Percentiles rank a stretch among this genome's conserved stretches.
Conservation (phyloP, 2,113 vertebrate species). For the Channa maculata region DNA sequence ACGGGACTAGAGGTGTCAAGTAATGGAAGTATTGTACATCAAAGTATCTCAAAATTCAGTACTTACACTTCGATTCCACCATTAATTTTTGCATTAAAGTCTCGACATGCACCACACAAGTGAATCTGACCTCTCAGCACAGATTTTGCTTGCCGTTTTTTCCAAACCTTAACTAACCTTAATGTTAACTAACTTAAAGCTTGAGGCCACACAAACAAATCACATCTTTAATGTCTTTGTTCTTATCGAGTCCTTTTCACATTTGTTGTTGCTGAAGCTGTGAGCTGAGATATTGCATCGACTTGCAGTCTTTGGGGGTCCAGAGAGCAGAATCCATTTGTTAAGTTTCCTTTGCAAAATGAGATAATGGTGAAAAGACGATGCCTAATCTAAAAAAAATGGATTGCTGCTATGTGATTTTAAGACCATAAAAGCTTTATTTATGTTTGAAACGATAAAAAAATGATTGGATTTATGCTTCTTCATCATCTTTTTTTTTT, state of each 20-base stretch:
- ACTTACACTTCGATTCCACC: too few species aligned
- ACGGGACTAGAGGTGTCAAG: too few species aligned
- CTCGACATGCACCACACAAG: too few species aligned
- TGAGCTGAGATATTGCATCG: conserved; percentile 23
- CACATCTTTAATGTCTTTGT: conserved; percentile 21
- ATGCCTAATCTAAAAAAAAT: neutral
- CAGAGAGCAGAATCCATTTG: conserved; percentile 32
- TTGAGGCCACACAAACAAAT: neutral
- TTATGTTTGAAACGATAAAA: neutral
- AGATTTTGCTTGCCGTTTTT: too few species aligned
- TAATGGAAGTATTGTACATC: too few species aligned
- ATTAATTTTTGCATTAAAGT: too few species aligned
- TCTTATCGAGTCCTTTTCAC: conserved; percentile 32
- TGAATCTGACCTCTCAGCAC: too few species aligned
- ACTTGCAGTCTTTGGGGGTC: conserved; percentile 10
- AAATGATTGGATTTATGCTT: too few species aligned
- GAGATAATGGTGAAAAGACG: conserved; percentile 20
- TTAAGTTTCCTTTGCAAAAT: conserved; percentile 3
- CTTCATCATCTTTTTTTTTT: too few species aligned
- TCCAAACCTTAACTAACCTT: conserved; percentile 9
- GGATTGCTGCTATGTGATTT: conserved; percentile 8
- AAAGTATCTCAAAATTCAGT: too few species aligned
- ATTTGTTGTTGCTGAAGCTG: conserved; percentile 19
- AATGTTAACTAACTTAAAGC: neutral
- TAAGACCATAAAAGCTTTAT: neutral